Evolutionary conservation across 2,797 vertebrate genomes (phyloP).

Genomic region (Podarcis lilfordi): DNA sequence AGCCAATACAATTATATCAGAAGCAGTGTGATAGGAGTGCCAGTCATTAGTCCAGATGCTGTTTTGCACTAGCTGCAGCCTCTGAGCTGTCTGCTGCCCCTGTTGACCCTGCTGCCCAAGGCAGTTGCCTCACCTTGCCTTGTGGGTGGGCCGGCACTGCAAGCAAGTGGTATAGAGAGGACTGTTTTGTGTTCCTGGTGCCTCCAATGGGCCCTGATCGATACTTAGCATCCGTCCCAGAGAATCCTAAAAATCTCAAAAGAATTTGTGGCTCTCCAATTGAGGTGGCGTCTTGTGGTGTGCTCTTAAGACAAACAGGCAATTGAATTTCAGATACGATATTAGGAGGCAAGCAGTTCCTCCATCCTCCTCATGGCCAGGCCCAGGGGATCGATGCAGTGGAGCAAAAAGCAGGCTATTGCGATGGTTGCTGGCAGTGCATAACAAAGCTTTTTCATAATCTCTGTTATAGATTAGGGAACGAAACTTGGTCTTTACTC

Average conservation of each 20-base stretch:
- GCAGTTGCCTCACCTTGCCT: background rate
- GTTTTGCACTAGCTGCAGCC: background rate
- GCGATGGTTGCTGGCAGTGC: background rate
- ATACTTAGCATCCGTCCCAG: background rate
- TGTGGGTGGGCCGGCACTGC: background rate
- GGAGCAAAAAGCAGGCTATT: background rate
- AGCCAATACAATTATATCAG: too few species aligned
- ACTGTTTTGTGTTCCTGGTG: background rate
- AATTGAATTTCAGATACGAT: background rate
- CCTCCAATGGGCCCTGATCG: background rate
- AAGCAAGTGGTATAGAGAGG: background rate
- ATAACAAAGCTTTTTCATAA: slow-evolving; percentile 21
- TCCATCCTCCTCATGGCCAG: background rate
- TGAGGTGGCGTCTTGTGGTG: background rate
- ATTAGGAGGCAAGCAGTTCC: background rate
- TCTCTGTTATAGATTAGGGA: background rate
- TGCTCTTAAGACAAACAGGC: background rate
- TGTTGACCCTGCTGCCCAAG: background rate
- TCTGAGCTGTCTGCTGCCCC: background rate
- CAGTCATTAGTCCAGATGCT: too few species aligned
- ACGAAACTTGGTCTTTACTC: background rate
- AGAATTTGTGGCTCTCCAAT: background rate
- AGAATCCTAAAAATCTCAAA: background rate
- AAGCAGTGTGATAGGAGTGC: too few species aligned
- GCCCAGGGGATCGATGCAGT: background rate